A percentile compares a stretch with the other conserved stretches of the same genome.
phyloP scores from a whole-genome alignment of 2,888 invertebrate species.

The Nemurella pictetii region DNA sequence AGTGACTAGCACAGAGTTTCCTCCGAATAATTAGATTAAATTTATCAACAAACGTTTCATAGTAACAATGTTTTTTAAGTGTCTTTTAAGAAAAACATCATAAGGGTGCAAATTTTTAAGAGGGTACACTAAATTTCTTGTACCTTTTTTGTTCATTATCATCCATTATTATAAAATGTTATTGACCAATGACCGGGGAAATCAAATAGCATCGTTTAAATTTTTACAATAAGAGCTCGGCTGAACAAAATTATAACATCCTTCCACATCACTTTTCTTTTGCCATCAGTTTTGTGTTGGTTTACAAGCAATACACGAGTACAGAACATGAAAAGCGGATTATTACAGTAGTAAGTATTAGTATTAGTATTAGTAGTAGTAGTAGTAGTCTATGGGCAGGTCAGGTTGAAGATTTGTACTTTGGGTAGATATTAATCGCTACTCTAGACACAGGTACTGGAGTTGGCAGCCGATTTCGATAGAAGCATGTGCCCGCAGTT shows the following conservation, averaged over 20 bases:
- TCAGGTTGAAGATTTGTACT: conserved; percentile 17
- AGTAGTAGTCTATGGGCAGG: background rate
- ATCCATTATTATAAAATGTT: background rate
- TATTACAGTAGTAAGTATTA: conserved; percentile 18
- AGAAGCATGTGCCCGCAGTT: background rate
- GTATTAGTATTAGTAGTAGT: background rate
- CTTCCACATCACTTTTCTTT: conserved; percentile 3
- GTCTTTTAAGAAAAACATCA: conserved; percentile 21
- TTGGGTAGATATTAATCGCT: conserved; percentile 2
- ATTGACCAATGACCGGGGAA: conserved; percentile 1
- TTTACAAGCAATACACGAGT: background rate
- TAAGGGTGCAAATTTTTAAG: conserved; percentile 27
- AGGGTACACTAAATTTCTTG: background rate
- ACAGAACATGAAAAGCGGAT: background rate
- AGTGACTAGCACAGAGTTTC: conserved; percentile 28
- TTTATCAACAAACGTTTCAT: conserved; percentile 26
- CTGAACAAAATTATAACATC: background rate
- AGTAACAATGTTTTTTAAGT: conserved; percentile 20
- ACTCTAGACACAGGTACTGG: conserved; percentile 13
- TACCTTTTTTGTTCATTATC: background rate
- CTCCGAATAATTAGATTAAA: conserved; percentile 7
- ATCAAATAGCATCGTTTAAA: conserved; percentile 4
- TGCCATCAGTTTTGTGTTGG: background rate
- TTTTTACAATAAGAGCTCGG: background rate
- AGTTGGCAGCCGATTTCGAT: conserved; percentile 16